Evolutionary conservation across 1,140 invertebrate species (phyloP), one percentile per base, ranked within the genome.

Genomic region (Anastrepha ludens): DNA sequence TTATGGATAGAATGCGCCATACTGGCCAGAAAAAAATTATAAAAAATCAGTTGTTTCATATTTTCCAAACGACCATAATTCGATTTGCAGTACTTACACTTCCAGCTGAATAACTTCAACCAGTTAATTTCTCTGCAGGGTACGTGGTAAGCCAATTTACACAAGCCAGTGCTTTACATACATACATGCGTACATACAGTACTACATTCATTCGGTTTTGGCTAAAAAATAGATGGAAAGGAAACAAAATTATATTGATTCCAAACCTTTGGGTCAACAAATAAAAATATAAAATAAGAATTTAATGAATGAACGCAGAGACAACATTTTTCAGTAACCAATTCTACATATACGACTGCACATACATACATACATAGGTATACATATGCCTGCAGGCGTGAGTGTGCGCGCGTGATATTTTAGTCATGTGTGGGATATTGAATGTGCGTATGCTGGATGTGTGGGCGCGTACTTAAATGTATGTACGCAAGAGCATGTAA

Each of bases 401-500:
- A 8, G 44, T n/a, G 47, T 11, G 74, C 55, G 47, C 17, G 67
- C 67, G 67, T 74, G 67, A 74, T 74, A 17, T 74, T 44, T 44
- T 44, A 74, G 15, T 9, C 67, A 74, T 74, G 67, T 74, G 67
- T 74, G 67, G 67, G 67, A 39, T 44, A 39, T 74, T 47, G 39
- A 65, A 74, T 74, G 67, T 74, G 67, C 67, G 67, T 74, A 29
- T 44, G 67, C 67, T 74, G 17, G 67, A 47, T 74, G 39, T 44
- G 67, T 74, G 67, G 67, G 67, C 41, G 67, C 41, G 39, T 0
- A 74, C 67, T 5, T 65, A 29, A 29, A 20, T 13, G 29, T 41
- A 70, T 15, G 29, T 70, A 70, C 11, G 20, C 39, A 67, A 7
- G 29, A 29, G 39, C 44, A 13, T 39, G 9, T 41, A 44, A 29